Evolutionary conservation across 1,140 invertebrate species (phyloP).

Genomic region (Ganaspis sp.): DNA sequence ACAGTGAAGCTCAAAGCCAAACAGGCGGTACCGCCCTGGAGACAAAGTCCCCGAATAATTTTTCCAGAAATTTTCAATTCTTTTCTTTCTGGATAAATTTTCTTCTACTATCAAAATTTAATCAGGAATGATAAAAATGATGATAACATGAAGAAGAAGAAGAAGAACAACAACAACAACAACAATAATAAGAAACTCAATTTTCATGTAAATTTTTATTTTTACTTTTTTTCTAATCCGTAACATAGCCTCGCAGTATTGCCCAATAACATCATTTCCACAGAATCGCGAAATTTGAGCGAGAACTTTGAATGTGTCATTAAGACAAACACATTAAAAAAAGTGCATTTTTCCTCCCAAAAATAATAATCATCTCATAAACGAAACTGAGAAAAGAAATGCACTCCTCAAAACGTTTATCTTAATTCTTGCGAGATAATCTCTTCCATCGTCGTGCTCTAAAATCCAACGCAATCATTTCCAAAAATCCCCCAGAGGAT

Average conservation of each 20-base stretch:
- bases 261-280: conserved; percentile 5
- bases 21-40: too few relatives aligned
- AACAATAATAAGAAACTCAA: not conserved
- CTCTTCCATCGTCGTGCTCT: not conserved
- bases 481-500: not conserved
- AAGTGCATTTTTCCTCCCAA: not conserved
- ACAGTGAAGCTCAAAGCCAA: too few relatives aligned
- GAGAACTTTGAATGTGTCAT: conserved; percentile 5
- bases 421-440: not conserved
- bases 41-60: too few relatives aligned
- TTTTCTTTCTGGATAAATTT: too few relatives aligned
- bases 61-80: too few relatives aligned
- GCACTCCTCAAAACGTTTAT: not conserved
- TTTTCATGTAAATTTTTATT: conserved; percentile 23
- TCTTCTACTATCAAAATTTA: too few relatives aligned
- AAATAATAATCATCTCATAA: not conserved
- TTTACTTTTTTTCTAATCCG: conserved; percentile 22
- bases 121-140: too few relatives aligned
- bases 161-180: too few relatives aligned
- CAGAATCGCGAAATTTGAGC: not conserved
- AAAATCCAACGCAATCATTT: not conserved
- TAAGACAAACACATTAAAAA: not conserved
- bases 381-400: not conserved
- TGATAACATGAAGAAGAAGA: too few relatives aligned
- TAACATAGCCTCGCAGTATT: conserved; percentile 17